phyloP scores from a whole-genome alignment of 2,113 vertebrate genomes.

The Thamnophis sirtalis region DNA sequence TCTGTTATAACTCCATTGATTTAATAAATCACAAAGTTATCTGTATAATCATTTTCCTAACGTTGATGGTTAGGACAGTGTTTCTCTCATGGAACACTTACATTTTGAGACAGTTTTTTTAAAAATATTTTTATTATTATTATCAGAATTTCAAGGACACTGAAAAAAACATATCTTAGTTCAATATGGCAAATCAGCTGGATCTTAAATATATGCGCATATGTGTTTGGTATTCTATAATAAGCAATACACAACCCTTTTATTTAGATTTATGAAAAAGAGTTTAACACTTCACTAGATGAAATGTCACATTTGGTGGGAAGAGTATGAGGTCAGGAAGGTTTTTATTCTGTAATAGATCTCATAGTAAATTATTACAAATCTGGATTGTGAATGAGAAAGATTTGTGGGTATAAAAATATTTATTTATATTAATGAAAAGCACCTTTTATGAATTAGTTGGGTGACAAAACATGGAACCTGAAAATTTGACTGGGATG shows the following conservation, averaged over 20 bases:
- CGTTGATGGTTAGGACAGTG: conserved; percentile 1
- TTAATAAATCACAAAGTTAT: conserved; percentile 11
- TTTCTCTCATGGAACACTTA: conserved; percentile 28
- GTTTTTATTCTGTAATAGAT: conserved; percentile 40
- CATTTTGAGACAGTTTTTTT: conserved; percentile 4
- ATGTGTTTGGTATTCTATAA: conserved; percentile 20
- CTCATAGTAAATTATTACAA: conserved; percentile 62
- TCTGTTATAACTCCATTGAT: background rate
- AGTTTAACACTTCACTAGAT: conserved; percentile 37
- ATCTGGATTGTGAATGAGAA: conserved; percentile 46
- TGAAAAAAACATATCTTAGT: background rate
- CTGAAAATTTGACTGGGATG: conserved; percentile 10
- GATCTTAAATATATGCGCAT: background rate
- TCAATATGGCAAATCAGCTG: background rate
- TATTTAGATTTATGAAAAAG: conserved; percentile 43
- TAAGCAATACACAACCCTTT: conserved; percentile 9
- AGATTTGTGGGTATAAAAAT: conserved; percentile 51
- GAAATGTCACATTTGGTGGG: background rate
- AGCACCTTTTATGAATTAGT: conserved; percentile 32
- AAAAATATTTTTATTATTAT: conserved; percentile 14
- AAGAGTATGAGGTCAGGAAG: conserved; percentile 40
- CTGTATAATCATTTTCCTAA: background rate
- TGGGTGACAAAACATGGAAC: conserved; percentile 13
- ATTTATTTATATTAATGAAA: conserved; percentile 60
- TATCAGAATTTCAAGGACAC: background rate